Percentiles rank a stretch among this genome's conserved stretches.
Conservation (phyloP, 2,113 vertebrate genomes). For the Planiliza haematocheilus region DNA sequence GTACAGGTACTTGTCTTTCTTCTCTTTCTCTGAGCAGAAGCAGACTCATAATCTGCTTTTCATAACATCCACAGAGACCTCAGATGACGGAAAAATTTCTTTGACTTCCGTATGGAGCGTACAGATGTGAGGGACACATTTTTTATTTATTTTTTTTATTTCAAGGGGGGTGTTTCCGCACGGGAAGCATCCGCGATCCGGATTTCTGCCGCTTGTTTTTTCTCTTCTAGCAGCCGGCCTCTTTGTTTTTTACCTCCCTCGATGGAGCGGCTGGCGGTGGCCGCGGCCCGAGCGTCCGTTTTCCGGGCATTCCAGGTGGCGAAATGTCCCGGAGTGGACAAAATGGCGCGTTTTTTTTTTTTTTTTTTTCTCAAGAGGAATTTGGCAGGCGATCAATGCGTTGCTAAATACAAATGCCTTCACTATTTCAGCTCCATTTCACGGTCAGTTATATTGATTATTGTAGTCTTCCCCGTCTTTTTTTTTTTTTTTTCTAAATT, state of each 20-base stretch:
- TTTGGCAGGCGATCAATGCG: constrained; percentile 41
- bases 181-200: constrained; percentile 3
- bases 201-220: constrained; percentile 24
- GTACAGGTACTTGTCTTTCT: no score
- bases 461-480: not conserved
- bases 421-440: constrained; percentile 42
- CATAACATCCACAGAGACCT: constrained; percentile 32
- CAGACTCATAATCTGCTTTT: constrained; percentile 28
- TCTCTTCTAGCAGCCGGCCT: not conserved
- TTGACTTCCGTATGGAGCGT: constrained; percentile 58
- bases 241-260: not conserved
- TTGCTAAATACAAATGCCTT: constrained; percentile 33
- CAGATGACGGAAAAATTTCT: constrained; percentile 28
- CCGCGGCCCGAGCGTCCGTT: constrained; percentile 5
- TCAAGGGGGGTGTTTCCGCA: not conserved
- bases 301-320: not conserved
- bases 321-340: constrained; percentile 19
- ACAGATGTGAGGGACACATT: constrained; percentile 65
- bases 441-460: constrained; percentile 50
- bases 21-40: no score
- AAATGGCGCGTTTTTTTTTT: constrained; percentile 12
- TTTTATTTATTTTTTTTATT: no score
- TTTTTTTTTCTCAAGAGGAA: no score
- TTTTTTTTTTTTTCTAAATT: constrained; percentile 24
- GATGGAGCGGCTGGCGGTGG: constrained; percentile 13